Conservation (phyloP, 2,113 vertebrate genomes). For the Gopherus evgoodei region DNA sequence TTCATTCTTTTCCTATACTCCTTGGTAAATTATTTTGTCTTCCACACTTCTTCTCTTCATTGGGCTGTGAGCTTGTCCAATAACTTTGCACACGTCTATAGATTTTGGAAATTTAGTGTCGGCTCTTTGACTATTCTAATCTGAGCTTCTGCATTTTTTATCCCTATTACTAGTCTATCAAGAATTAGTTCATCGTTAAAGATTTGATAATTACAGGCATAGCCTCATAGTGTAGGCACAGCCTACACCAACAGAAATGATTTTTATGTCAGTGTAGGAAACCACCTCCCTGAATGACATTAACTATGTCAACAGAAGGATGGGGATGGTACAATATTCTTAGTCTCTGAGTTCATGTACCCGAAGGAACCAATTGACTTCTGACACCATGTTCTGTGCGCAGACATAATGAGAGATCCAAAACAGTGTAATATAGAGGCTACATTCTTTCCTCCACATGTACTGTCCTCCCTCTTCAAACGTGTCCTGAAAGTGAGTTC, state of each 20-base stretch:
- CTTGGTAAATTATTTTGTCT: neutral
- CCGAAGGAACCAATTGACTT: neutral
- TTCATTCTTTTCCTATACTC: neutral
- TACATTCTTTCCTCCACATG: neutral
- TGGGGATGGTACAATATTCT: neutral
- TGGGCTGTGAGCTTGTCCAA: neutral
- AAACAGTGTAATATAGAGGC: neutral
- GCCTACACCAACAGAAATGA: too few species aligned
- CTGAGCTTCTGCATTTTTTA: neutral
- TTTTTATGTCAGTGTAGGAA: too few species aligned
- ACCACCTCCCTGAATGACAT: too few species aligned
- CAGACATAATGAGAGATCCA: neutral
- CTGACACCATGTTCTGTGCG: neutral
- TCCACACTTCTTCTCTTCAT: neutral
- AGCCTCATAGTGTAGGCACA: neutral
- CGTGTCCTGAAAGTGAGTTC: neutral
- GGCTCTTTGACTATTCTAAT: neutral
- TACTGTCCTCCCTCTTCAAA: neutral
- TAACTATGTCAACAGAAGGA: too few species aligned
- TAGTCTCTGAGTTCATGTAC: neutral
- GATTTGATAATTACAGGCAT: neutral
- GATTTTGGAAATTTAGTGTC: neutral
- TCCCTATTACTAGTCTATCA: neutral
- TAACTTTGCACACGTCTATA: neutral
- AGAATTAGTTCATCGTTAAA: neutral